A percentile compares a stretch with the other conserved stretches of the same genome.
Conservation (phyloP, 1,140 invertebrate genomes). For the Pseudomyrmex sp. region DNA sequence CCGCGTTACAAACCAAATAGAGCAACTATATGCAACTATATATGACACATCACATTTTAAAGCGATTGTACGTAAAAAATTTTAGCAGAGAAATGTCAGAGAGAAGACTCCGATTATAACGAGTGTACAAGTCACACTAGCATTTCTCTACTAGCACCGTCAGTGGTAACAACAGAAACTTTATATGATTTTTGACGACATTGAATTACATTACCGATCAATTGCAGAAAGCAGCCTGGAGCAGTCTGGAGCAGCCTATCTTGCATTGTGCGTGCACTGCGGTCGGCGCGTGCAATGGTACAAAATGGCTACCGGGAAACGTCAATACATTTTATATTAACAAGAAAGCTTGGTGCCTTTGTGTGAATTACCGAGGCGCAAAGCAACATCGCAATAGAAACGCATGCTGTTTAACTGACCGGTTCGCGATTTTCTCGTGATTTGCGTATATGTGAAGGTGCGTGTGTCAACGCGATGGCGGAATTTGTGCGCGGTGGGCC, state of each 20-base stretch:
- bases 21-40: too few species aligned
- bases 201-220: not conserved
- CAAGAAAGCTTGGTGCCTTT: slow-evolving; percentile 67
- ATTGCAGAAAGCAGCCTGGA: not conserved
- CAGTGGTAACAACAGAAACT: too few species aligned
- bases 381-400: slow-evolving; percentile 42
- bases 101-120: too few species aligned
- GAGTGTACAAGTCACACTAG: too few species aligned
- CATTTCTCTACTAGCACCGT: too few species aligned
- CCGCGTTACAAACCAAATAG: too few species aligned
- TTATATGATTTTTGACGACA: not conserved
- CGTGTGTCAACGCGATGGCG: slow-evolving; percentile 83
- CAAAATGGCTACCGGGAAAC: slow-evolving; percentile 83
- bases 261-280: not conserved
- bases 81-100: too few species aligned
- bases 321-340: slow-evolving; percentile 82
- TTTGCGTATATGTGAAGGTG: slow-evolving; percentile 64
- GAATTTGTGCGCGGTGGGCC: slow-evolving; percentile 87
- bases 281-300: slow-evolving; percentile 68
- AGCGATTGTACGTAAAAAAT: too few species aligned
- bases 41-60: too few species aligned
- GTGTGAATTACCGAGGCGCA: slow-evolving; percentile 76
- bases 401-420: slow-evolving; percentile 75
- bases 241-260: not conserved
- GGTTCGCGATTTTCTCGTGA: slow-evolving; percentile 51